A percentile compares a stretch with the other conserved stretches of the same genome.
Evolutionary conservation across 2,888 invertebrate genomes (phyloP).

Genomic region (Caenorhabditis sp.): DNA sequence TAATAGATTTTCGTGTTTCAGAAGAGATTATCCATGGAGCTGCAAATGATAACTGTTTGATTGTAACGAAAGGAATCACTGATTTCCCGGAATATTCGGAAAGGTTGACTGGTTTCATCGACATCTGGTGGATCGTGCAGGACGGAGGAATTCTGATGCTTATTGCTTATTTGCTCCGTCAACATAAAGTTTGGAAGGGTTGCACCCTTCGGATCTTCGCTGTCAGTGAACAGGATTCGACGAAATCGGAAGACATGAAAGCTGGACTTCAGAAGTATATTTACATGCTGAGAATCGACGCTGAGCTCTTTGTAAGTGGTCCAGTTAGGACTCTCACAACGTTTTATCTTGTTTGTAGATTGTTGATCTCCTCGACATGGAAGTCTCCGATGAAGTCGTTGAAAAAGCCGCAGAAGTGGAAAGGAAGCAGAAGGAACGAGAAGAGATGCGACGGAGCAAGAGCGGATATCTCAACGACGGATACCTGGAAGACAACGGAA

Average conservation of each 20-base stretch:
- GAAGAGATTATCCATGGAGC: constrained; percentile 87
- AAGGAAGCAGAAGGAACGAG: constrained; percentile 91
- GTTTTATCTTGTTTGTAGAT: constrained; percentile 52
- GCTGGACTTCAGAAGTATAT: constrained; percentile 97
- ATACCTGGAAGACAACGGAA: constrained; percentile 58
- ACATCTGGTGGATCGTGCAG: constrained; percentile 98
- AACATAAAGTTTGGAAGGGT: constrained; percentile 96
- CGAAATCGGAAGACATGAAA: constrained; percentile 88
- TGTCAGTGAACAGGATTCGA: constrained; percentile 95
- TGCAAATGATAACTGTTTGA: constrained; percentile 93
- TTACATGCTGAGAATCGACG: constrained; percentile 95
- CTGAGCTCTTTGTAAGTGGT: constrained; percentile 87
- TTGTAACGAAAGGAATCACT: constrained; percentile 97
- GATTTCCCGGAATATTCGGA: constrained; percentile 94
- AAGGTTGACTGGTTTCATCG: constrained; percentile 91
- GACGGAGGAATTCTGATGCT: constrained; percentile 99
- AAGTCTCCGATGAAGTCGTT: constrained; percentile 98
- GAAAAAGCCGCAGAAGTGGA: constrained; percentile 99
- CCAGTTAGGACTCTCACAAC: not conserved
- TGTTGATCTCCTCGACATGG: constrained; percentile 90
- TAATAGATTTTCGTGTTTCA: constrained; percentile 46
- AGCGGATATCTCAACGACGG: constrained; percentile 65
- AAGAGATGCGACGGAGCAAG: constrained; percentile 58
- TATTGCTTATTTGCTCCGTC: constrained; percentile 87
- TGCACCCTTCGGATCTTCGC: constrained; percentile 99